Conservation (phyloP, 2,888 invertebrate genomes). For the Cephus pulcher region DNA sequence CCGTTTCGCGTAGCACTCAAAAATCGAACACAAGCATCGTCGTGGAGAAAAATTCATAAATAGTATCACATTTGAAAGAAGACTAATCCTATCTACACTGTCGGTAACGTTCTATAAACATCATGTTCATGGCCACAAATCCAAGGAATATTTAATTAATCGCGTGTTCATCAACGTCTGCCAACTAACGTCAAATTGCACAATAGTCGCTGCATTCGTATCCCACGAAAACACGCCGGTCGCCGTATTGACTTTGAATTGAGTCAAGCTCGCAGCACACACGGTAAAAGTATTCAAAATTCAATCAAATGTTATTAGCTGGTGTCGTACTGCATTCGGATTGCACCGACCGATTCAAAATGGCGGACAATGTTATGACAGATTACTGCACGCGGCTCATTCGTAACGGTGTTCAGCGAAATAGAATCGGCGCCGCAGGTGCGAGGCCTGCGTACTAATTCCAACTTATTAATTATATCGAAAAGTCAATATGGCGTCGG, state of each 20-base stretch:
- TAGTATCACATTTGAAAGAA: too few relatives aligned
- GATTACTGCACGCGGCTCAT: constrained; percentile 22
- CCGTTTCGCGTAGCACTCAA: too few relatives aligned
- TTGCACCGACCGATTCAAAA: constrained; percentile 13
- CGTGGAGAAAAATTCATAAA: too few relatives aligned
- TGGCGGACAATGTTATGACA: constrained; percentile 24
- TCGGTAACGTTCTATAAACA: too few relatives aligned
- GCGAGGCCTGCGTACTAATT: constrained; percentile 31
- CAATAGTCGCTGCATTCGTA: too few relatives aligned
- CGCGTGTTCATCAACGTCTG: too few relatives aligned
- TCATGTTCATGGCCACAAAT: too few relatives aligned
- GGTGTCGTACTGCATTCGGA: constrained; percentile 1
- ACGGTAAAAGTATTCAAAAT: constrained; percentile 3
- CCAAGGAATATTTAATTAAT: too few relatives aligned
- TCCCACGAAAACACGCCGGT: neutral
- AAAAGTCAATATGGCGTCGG: constrained; percentile 46
- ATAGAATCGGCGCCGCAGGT: constrained; percentile 28
- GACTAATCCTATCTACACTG: too few relatives aligned
- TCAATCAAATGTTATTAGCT: neutral
- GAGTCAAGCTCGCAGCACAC: neutral
- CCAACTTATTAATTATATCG: constrained; percentile 47
- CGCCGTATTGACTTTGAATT: neutral
- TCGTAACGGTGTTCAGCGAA: constrained; percentile 6
- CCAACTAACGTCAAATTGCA: too few relatives aligned
- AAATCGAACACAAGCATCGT: too few relatives aligned